phyloP scores from a whole-genome alignment of 2,113 vertebrate genomes.

The Myrmecophaga tridactyla region DNA sequence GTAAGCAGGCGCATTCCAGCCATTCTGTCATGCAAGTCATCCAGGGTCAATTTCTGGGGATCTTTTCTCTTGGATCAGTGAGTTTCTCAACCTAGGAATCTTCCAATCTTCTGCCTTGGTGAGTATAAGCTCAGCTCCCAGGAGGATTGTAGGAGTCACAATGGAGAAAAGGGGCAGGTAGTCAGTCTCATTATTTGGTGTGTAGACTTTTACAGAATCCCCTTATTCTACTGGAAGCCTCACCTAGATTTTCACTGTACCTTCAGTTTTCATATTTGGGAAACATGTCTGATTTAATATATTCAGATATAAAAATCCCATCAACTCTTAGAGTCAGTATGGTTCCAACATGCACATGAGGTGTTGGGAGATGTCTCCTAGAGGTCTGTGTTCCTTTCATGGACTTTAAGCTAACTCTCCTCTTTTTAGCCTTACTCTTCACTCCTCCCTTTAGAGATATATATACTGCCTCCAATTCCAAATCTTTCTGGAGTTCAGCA shows the following conservation, averaged over 20 bases:
- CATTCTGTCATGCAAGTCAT: neutral
- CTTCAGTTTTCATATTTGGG: neutral
- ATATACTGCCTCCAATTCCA: neutral
- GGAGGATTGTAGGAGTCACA: neutral
- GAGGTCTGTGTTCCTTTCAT: neutral
- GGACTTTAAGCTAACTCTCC: neutral
- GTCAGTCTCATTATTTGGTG: rapidly evolving
- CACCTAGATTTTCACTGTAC: neutral
- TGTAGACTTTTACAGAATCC: neutral
- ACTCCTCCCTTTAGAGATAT: neutral
- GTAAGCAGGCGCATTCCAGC: neutral
- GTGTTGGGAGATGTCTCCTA: neutral
- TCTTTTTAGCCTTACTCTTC: neutral
- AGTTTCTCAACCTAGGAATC: neutral
- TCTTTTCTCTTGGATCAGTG: neutral
- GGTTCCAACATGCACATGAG: neutral
- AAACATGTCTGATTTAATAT: neutral
- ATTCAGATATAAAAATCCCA: neutral
- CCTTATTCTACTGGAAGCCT: neutral
- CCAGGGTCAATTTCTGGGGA: neutral
- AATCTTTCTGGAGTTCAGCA: neutral
- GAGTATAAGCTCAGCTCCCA: neutral
- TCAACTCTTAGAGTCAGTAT: neutral
- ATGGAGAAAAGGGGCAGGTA: neutral
- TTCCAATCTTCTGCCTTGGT: neutral